phyloP scores from a whole-genome alignment of 2,797 vertebrate species.

The Mycteria americana region DNA sequence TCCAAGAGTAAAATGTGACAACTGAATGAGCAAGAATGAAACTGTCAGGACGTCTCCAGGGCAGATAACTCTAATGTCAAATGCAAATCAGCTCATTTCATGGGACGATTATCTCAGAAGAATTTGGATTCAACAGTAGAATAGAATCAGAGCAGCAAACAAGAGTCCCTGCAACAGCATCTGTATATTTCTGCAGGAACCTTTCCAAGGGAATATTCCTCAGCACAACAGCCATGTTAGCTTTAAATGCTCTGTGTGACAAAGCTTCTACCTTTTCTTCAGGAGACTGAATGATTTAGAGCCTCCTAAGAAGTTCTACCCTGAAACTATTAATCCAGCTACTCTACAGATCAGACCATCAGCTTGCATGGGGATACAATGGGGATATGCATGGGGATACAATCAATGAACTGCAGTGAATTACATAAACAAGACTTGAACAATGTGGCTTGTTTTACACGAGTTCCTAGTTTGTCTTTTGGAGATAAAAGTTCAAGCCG shows the following conservation, averaged over 20 bases:
- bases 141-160: not conserved
- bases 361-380: not conserved
- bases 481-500: not conserved
- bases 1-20: not conserved
- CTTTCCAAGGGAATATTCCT: not conserved
- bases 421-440: conserved; percentile 6
- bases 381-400: not conserved
- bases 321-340: not conserved
- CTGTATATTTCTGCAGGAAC: not conserved
- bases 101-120: not conserved
- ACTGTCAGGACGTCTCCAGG: not conserved
- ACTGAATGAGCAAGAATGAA: not conserved
- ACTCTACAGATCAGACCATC: not conserved
- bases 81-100: not conserved
- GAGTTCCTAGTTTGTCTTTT: not conserved
- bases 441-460: not conserved
- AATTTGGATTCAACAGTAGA: not conserved
- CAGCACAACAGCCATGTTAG: not conserved
- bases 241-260: not conserved
- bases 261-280: not conserved
- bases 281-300: not conserved
- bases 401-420: not conserved
- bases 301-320: not conserved
- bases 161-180: not conserved
- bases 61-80: not conserved